Conservation (phyloP, 2,113 vertebrate genomes). For the Phrynosoma blainvillii region DNA sequence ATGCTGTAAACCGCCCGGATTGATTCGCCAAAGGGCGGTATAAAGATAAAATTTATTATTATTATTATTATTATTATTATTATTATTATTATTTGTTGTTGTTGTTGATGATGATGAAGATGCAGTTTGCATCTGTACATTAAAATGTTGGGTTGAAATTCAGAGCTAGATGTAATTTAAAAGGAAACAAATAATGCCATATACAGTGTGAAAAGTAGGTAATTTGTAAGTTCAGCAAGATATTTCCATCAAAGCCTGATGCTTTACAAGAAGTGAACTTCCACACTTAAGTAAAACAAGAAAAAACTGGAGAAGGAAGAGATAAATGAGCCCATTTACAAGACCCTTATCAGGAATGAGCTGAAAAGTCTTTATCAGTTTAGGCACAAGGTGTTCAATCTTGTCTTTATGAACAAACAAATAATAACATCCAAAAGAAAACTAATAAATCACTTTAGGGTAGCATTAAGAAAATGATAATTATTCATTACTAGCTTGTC, state of each 20-base stretch:
- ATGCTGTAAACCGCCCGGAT: no score
- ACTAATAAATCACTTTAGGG: not conserved
- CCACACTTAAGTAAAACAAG: not conserved
- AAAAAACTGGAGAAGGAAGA: not conserved
- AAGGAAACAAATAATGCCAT: slow-evolving; percentile 1
- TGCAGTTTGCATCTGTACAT: not conserved
- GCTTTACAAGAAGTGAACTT: slow-evolving; percentile 22
- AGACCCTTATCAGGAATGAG: not conserved
- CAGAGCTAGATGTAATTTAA: slow-evolving; percentile 5
- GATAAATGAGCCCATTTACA: slow-evolving; percentile 10
- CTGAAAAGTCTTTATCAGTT: not conserved
- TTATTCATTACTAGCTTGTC: not conserved
- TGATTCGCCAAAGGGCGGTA: no score
- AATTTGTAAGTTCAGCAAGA: not conserved
- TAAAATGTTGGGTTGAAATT: not conserved
- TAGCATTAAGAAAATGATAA: not conserved
- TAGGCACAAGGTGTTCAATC: not conserved
- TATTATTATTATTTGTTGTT: no score
- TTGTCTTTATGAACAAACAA: slow-evolving; percentile 5
- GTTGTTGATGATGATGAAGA: not conserved
- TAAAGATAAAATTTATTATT: no score
- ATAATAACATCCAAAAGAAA: not conserved
- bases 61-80: no score
- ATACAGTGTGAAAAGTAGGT: not conserved
- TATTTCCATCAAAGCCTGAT: not conserved